Evolutionary conservation across 2,797 vertebrate species (phyloP).

Genomic region (Urosaurus nigricauda): DNA sequence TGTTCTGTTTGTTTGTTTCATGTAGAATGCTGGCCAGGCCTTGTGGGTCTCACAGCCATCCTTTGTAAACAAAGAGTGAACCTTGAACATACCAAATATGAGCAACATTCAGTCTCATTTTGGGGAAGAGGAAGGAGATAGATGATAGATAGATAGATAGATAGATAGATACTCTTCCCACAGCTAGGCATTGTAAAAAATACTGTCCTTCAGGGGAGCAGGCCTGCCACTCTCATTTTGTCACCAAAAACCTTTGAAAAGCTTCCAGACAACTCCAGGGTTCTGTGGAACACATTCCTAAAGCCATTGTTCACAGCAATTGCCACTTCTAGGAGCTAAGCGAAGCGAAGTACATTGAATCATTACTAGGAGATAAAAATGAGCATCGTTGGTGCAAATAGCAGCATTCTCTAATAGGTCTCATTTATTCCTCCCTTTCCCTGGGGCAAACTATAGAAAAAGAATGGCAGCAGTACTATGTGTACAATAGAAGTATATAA

Average conservation of each 20-base stretch:
- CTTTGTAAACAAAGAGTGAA: background rate
- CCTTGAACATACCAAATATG: no score
- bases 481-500: conserved; percentile 15
- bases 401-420: conserved; percentile 60
- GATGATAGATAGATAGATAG: background rate
- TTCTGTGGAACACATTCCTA: background rate
- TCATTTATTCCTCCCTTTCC: conserved; percentile 68
- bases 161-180: background rate
- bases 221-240: background rate
- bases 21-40: background rate
- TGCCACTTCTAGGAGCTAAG: conserved; percentile 53
- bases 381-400: conserved; percentile 63
- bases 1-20: background rate
- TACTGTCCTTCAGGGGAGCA: background rate
- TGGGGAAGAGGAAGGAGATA: no score
- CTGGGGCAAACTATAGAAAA: conserved; percentile 43
- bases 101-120: no score
- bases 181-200: background rate
- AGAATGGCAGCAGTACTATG: background rate
- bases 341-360: conserved; percentile 53
- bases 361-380: conserved; percentile 55
- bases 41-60: background rate
- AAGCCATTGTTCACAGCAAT: background rate
- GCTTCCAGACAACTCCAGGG: background rate
- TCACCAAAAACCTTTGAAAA: background rate